Percentiles rank a stretch among this genome's conserved stretches.
phyloP scores from a whole-genome alignment of 2,888 invertebrate genomes.

The Cosmia trapezina region DNA sequence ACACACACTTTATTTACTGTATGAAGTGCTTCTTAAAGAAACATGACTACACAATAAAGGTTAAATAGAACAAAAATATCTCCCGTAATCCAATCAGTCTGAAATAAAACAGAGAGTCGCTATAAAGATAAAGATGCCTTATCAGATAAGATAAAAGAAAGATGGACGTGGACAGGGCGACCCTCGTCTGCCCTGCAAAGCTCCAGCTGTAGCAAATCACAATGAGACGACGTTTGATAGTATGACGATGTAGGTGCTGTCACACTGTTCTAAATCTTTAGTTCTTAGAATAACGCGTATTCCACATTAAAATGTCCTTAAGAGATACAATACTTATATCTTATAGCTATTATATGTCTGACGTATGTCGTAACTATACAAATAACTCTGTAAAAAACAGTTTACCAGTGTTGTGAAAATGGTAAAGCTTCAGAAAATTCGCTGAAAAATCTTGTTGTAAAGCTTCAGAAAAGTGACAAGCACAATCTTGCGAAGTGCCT shows the following conservation, averaged over 20 bases:
- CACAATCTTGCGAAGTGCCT: neutral
- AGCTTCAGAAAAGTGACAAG: neutral
- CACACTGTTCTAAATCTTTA: neutral
- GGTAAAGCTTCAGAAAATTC: no score
- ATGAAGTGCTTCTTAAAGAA: neutral
- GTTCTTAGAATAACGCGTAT: neutral
- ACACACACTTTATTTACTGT: no score
- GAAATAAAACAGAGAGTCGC: slow-evolving; percentile 48
- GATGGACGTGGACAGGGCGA: slow-evolving; percentile 59
- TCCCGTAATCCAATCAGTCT: slow-evolving; percentile 46
- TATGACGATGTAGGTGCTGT: slow-evolving; percentile 25
- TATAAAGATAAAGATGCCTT: slow-evolving; percentile 54
- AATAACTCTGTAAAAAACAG: neutral
- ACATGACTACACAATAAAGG: neutral
- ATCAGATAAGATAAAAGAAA: slow-evolving; percentile 59
- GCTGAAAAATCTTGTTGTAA: neutral
- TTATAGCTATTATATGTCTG: neutral
- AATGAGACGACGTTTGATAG: slow-evolving; percentile 30
- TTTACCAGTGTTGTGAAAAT: no score
- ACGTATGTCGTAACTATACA: neutral
- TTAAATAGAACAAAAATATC: slow-evolving; percentile 7
- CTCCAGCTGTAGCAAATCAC: slow-evolving; percentile 39
- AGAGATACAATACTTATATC: neutral
- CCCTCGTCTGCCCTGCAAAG: slow-evolving; percentile 56
- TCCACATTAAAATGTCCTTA: neutral